These are phyloP conservation scores for Tachystola acroxantha DNA, from an alignment of 2,888 invertebrate genomes.

Conservation along the genomic window DNA sequence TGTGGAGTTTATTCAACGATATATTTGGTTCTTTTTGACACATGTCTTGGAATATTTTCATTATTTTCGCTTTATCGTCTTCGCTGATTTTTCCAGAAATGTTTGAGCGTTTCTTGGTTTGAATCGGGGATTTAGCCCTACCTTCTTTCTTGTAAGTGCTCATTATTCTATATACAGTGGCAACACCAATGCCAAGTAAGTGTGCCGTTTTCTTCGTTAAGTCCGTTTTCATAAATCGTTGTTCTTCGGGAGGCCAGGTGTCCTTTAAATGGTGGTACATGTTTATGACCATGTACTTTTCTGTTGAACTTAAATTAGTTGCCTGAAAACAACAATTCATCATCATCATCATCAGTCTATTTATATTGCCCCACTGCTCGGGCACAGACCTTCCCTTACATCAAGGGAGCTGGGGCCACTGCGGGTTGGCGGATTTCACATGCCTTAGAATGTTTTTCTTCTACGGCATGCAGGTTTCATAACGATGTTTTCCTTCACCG, in stretches of 20 bases:
- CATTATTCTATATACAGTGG: slow-evolving; percentile 1
- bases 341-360: no score
- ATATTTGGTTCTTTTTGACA: slow-evolving; percentile 11
- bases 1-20: slow-evolving; percentile 11
- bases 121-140: neutral
- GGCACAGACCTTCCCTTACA: no score
- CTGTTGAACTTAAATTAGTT: neutral
- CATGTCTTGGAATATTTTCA: slow-evolving; percentile 10
- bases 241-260: neutral
- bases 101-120: neutral
- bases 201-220: neutral
- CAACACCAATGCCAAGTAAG: neutral
- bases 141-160: neutral
- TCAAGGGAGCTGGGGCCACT: no score
- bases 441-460: no score
- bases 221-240: neutral
- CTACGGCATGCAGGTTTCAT: no score
- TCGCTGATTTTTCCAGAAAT: slow-evolving; percentile 1
- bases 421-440: no score
- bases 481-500: no score
- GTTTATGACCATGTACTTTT: neutral
- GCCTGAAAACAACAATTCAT: neutral
- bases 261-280: neutral
- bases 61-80: neutral
- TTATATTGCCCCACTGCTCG: no score